Evolutionary conservation across 2,113 vertebrate species (phyloP).

Genomic region (Tringa solitaria): DNA sequence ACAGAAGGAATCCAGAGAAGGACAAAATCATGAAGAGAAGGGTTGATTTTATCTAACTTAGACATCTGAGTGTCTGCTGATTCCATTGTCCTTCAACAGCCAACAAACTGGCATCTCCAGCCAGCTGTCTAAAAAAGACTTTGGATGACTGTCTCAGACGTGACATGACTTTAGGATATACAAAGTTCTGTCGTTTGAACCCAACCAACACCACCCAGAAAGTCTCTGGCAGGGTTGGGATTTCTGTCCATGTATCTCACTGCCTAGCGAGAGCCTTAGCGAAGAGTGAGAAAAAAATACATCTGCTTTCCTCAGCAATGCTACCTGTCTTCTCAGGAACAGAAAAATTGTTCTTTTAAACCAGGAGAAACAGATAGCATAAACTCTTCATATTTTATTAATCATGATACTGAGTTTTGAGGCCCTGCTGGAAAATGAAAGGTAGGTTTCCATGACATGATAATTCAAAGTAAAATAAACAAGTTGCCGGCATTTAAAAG

Average conservation of each 20-base stretch:
- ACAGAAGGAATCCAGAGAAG: neutral
- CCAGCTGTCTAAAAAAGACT: neutral
- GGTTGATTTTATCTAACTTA: neutral
- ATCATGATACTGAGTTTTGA: conserved; percentile 16
- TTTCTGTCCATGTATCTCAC: neutral
- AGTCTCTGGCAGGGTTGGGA: neutral
- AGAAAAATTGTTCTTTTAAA: conserved; percentile 24
- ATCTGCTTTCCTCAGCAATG: neutral
- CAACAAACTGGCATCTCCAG: neutral
- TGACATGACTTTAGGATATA: neutral
- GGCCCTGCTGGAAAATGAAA: neutral
- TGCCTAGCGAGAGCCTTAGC: neutral
- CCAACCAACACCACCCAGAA: neutral
- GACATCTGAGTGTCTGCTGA: neutral
- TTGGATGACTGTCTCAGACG: neutral
- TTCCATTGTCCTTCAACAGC: neutral
- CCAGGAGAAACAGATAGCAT: conserved; percentile 4
- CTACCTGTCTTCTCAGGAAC: neutral
- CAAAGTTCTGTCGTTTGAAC: neutral
- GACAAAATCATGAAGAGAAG: neutral
- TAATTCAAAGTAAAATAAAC: conserved; percentile 33
- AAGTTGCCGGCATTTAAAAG: neutral
- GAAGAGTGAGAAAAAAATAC: neutral
- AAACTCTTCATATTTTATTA: conserved; percentile 57
- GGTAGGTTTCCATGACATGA: neutral